Evolutionary conservation across 2,113 vertebrate species (phyloP).

Genomic region (Gavialis gangeticus): DNA sequence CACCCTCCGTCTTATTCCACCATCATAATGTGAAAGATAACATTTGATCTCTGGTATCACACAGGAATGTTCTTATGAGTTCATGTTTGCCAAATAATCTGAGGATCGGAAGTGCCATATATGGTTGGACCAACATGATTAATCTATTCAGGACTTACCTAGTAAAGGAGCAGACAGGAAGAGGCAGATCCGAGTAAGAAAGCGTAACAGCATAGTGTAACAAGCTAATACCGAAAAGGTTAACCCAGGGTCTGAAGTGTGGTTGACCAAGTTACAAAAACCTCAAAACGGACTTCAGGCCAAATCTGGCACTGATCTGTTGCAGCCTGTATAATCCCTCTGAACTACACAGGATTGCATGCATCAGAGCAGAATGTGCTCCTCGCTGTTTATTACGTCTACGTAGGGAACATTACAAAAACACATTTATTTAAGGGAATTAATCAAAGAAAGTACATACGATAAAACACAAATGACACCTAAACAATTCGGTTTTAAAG

Average conservation of each 20-base stretch:
- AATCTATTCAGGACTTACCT: fast-evolving
- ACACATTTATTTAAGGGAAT: neutral
- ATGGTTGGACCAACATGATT: fast-evolving
- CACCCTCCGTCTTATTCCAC: neutral
- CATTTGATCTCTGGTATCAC: neutral
- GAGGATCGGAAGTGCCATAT: neutral
- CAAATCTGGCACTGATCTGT: neutral
- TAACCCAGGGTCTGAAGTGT: neutral
- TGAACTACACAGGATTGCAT: neutral
- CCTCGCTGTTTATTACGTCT: neutral
- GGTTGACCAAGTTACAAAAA: neutral
- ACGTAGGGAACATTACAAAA: neutral
- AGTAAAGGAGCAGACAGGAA: neutral
- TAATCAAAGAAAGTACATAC: neutral
- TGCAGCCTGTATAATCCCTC: neutral
- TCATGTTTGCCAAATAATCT: neutral
- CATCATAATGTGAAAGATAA: neutral
- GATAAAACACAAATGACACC: neutral
- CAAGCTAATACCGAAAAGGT: neutral
- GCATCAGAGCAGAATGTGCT: neutral
- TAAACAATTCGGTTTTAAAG: neutral
- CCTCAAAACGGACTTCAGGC: neutral
- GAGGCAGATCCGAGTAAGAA: neutral
- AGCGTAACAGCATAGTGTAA: neutral
- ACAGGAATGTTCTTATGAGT: fast-evolving